Base-by-base conservation (phyloP, 2,797 vertebrate species). In the Ficedula albicollis region DNA sequence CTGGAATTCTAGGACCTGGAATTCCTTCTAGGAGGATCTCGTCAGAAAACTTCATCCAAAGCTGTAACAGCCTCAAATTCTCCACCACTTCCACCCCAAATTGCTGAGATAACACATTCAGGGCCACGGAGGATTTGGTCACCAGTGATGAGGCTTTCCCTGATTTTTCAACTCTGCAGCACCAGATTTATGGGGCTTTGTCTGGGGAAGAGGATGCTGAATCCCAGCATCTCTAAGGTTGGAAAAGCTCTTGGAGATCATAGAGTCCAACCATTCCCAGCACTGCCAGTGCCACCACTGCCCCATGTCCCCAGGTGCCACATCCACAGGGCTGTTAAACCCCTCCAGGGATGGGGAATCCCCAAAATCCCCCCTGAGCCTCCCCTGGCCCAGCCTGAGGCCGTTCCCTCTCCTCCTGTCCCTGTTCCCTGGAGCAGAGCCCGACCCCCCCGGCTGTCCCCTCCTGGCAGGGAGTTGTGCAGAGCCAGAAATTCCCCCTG, bases 311-410 rank as follows among this genome's bases (percentile, higher is more conserved):
- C 49, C n/a, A 51, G 3, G 36, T 27, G 63, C 19, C 78, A 49
- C 32, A 12, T 32, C 22, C 60, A 5, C 30, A 32, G 16, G 11
- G 11, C 38, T 46, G 17, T 17, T 17, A 27, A 79, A 38, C 11
- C 11, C 15, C 17, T 59, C 32, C 46, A 46, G 46, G 52, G 29
- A 0, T 22, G 18, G 60, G 21, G 11, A 16, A 16, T 26, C 15
- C 49, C 49, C 6, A 3, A 6, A 1, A 13, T 22, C 29, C 44
- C 13, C 3, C 38, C 38, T 67, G 8, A 12, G 0, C 11, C 62
- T 75, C 0, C 32, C 62, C 72, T 76, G 46, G 39, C 29, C 9
- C 55, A 68, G n/a, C 13, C 18, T 29, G 83, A 39, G 72, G 55
- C 72, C 11, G 5, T 85, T 68, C n/a, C 72, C 63, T 68, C 72